Evolutionary conservation across 2,113 vertebrate genomes (phyloP).

Genomic region (Alces alces): DNA sequence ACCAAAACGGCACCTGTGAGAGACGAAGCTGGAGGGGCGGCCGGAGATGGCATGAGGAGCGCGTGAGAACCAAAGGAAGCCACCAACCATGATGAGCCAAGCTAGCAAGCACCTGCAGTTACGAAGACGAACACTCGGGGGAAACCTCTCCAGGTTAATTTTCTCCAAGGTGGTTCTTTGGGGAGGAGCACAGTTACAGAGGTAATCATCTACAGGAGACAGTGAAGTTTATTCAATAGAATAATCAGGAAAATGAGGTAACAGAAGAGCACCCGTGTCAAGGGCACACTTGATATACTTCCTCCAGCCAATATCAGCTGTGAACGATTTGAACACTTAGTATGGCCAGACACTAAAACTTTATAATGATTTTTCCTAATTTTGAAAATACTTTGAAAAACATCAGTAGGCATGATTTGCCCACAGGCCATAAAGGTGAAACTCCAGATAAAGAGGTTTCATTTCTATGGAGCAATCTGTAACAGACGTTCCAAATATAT

Average conservation of each 20-base stretch:
- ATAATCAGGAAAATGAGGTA: not conserved
- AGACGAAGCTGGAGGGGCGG: not conserved
- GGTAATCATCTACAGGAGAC: not conserved
- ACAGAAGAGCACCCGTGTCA: fast-evolving
- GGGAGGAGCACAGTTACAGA: not conserved
- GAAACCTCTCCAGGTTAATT: not conserved
- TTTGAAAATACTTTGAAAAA: not conserved
- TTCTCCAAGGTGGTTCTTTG: not conserved
- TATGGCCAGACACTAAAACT: not conserved
- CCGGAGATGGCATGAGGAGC: not conserved
- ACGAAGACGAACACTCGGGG: not conserved
- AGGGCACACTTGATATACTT: not conserved
- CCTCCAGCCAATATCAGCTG: not conserved
- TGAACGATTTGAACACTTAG: not conserved
- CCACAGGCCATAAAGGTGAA: too few species aligned
- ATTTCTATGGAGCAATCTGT: not conserved
- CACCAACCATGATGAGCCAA: not conserved
- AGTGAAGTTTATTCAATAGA: too few species aligned
- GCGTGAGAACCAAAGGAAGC: not conserved
- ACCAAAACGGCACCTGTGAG: not conserved
- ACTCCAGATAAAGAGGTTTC: not conserved
- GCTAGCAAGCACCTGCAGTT: not conserved
- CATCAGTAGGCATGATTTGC: not conserved
- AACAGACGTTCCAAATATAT: not conserved
- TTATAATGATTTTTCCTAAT: not conserved